These are phyloP conservation scores for Pollachius pollachius DNA, from an alignment of 2,113 vertebrate genomes.

Conservation along the genomic window DNA sequence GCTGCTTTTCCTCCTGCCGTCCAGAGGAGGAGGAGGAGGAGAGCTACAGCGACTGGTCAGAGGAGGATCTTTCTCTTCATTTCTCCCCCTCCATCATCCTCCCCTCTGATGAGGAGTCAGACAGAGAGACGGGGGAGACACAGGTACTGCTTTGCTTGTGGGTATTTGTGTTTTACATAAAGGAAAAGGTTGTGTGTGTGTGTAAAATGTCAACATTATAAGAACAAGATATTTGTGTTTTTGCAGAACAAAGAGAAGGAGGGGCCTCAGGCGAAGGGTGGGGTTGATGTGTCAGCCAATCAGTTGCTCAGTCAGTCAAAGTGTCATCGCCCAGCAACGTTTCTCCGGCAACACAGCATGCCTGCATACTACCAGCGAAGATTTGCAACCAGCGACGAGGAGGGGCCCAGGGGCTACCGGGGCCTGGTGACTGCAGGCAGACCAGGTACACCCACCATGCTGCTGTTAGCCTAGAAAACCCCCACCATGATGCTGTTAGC, in stretches of 20 bases:
- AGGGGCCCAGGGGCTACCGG: background rate
- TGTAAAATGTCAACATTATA: background rate
- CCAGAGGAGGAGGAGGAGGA: background rate
- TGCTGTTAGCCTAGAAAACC: too few species aligned
- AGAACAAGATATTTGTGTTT: background rate
- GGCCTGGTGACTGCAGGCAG: too few species aligned
- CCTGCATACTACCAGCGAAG: background rate
- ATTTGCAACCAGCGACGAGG: background rate
- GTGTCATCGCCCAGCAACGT: background rate
- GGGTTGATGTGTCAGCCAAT: background rate
- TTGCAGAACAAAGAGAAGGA: background rate
- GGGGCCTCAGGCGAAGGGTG: background rate
- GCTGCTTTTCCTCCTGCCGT: background rate
- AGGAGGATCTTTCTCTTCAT: background rate
- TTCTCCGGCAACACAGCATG: constrained; percentile 1
- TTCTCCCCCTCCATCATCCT: background rate
- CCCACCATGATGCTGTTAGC: too few species aligned
- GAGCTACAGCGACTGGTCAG: background rate
- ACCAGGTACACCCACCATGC: too few species aligned
- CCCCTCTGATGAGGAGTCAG: background rate
- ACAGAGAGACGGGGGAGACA: background rate
- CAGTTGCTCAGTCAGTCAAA: background rate
- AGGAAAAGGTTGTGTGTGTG: too few species aligned
- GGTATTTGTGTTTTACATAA: too few species aligned
- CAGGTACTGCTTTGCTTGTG: too few species aligned